These are phyloP conservation scores for Panthera leo DNA, from an alignment of 2,113 vertebrate genomes.

Conservation along the genomic window DNA sequence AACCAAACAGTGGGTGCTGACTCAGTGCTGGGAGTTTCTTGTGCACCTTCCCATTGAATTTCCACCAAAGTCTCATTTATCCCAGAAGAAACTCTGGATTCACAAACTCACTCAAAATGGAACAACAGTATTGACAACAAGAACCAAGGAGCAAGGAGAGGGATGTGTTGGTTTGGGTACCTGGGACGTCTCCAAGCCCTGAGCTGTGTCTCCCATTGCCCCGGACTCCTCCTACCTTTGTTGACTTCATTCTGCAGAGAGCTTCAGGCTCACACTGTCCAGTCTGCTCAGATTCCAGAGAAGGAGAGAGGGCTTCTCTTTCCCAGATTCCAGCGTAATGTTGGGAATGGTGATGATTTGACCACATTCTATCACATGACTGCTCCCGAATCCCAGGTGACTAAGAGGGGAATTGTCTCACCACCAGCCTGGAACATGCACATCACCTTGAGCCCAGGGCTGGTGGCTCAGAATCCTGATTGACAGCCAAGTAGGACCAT, in stretches of 20 bases:
- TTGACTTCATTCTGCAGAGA: too few relatives aligned
- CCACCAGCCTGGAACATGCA: background rate
- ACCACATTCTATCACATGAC: fast-evolving
- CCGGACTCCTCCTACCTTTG: background rate
- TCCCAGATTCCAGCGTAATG: background rate
- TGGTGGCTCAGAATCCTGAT: background rate
- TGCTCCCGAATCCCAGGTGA: fast-evolving
- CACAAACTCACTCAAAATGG: background rate
- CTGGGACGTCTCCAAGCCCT: background rate
- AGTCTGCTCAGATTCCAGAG: background rate
- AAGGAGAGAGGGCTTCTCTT: too few relatives aligned
- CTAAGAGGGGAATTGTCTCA: too few relatives aligned
- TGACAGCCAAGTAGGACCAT: background rate
- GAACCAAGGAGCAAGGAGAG: background rate
- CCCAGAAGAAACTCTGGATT: background rate
- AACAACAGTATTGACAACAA: too few relatives aligned
- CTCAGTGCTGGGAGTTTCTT: background rate
- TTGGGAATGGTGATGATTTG: fast-evolving
- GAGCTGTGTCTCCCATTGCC: fast-evolving
- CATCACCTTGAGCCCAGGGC: too few relatives aligned
- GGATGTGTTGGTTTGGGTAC: fast-evolving
- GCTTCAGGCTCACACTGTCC: background rate
- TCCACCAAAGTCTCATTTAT: background rate
- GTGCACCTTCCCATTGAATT: background rate
- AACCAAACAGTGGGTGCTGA: background rate